Percentiles rank a stretch among this genome's conserved stretches.
Conservation (phyloP, 2,113 vertebrate species). For the Rhinopomastus cyanomelas region DNA sequence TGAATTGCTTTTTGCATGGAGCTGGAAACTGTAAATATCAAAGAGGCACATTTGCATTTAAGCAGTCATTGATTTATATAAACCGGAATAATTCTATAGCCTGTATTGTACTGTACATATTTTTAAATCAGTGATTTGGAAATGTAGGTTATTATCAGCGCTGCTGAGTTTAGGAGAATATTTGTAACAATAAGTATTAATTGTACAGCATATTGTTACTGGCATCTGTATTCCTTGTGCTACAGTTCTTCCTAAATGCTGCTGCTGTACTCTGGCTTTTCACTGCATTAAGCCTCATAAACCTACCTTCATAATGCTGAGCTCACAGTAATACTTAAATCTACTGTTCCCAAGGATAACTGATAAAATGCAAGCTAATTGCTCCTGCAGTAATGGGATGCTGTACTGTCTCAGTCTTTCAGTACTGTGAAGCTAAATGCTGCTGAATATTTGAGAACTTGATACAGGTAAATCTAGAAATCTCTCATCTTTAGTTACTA, state of each 20-base stretch:
- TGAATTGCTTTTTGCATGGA: conserved; percentile 22
- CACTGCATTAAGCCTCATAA: conserved; percentile 43
- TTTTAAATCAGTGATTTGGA: conserved; percentile 12
- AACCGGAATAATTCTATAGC: background rate
- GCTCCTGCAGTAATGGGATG: conserved; percentile 42
- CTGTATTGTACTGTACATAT: background rate
- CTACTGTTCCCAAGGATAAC: conserved; percentile 28
- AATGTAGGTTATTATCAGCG: background rate
- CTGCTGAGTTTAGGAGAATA: background rate
- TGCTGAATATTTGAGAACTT: conserved; percentile 41
- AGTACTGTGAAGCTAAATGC: conserved; percentile 31
- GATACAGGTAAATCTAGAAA: conserved; percentile 50
- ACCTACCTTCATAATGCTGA: conserved; percentile 30
- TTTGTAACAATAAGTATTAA: conserved; percentile 4
- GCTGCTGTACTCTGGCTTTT: conserved; percentile 49
- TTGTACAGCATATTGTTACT: conserved; percentile 3
- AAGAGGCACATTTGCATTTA: background rate
- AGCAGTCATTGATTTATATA: background rate
- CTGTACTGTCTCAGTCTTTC: background rate
- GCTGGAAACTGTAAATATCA: conserved; percentile 1
- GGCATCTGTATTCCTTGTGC: conserved; percentile 27
- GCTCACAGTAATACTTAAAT: conserved; percentile 9
- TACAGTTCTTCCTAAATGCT: conserved; percentile 39
- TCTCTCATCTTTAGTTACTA: conserved; percentile 33
- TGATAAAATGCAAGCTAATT: conserved; percentile 51